Base-by-base conservation (phyloP, 2,888 invertebrate species). In the Athetis lepigone region DNA sequence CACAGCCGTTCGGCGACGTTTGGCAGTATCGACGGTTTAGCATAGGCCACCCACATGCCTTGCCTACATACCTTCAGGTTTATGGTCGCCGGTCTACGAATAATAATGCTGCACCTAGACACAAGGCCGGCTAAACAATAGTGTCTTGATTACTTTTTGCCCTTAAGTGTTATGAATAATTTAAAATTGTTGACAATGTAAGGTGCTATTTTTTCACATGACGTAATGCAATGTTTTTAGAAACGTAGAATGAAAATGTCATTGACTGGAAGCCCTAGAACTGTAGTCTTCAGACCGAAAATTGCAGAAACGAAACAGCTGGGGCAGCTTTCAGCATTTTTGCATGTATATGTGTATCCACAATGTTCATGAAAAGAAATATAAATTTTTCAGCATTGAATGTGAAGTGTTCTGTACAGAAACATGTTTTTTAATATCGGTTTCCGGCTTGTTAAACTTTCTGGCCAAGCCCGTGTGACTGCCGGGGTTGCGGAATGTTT, bases 81-180 rank as follows among this genome's bases (percentile, higher is more conserved):
- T 86, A 86, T 85, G 69, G 80, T 74, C 67, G 79, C 70, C 84
- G 79, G 86, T 83, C 78, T 65, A 84, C 73, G 91, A 92, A 93
- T 93, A 91, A 87, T 88, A 92, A 92, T 91, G 84, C 76, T 84
- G 83, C 85, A 83, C 81, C 84, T 84, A 84, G 83, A 69, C 78
- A 58, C 89, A 89, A 90, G 90, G 88, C 83, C 86, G 70, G 46
- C 68, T 59, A 75, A 77, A 90, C 89, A 90, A 91, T 92, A 82
- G 87, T 65, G 80, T 77, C 79, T 90, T 92, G 87, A 92, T 92
- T 88, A 84, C 88, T 88, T 90, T 88, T 87, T 88, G 88, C 82
- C 90, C 90, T 88, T 87, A 83, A 73, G 62, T 62, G 85, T 77
- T 64, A 67, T 75, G 77, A 69, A 66, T 69, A 73, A 70, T 70